Evolutionary conservation across 2,888 invertebrate genomes (phyloP).

Genomic region (Pollenia labialis): DNA sequence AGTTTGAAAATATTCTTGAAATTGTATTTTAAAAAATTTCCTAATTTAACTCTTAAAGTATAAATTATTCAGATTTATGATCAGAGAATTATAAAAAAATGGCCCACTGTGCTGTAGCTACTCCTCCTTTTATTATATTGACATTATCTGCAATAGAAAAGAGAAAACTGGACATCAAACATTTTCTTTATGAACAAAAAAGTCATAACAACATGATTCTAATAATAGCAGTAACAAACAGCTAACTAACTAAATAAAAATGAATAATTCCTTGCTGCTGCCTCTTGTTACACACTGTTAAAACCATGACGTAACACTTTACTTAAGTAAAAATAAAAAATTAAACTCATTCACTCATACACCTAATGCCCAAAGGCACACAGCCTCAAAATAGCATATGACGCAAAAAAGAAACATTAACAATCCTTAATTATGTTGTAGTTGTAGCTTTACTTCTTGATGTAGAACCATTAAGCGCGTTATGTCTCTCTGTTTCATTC

Average conservation of each 20-base stretch:
- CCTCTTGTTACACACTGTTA: neutral
- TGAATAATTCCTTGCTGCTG: neutral
- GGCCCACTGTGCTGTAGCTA: too few relatives aligned
- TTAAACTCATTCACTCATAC: neutral
- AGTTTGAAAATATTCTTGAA: too few relatives aligned
- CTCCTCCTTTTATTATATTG: too few relatives aligned
- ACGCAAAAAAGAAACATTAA: constrained; percentile 17
- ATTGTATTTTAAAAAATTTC: too few relatives aligned
- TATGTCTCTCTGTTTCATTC: constrained; percentile 6
- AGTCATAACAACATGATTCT: constrained; percentile 57
- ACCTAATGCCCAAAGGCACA: neutral
- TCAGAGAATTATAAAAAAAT: too few relatives aligned
- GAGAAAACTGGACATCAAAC: constrained; percentile 33
- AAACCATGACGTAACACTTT: constrained; percentile 35
- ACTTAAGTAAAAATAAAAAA: constrained; percentile 13
- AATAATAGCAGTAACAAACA: constrained; percentile 33
- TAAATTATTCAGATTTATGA: too few relatives aligned
- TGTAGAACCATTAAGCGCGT: neutral
- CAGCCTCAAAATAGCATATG: neutral
- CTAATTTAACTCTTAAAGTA: too few relatives aligned
- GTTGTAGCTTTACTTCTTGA: neutral
- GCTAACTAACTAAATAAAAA: neutral
- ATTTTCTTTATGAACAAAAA: constrained; percentile 26
- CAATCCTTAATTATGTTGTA: constrained; percentile 38
- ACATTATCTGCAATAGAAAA: too few relatives aligned